Evolutionary conservation across 37 sponge, comb jelly and placozoan genomes (phyloP), one percentile per base, ranked within the genome.

Genomic region (Ianthella basta): DNA sequence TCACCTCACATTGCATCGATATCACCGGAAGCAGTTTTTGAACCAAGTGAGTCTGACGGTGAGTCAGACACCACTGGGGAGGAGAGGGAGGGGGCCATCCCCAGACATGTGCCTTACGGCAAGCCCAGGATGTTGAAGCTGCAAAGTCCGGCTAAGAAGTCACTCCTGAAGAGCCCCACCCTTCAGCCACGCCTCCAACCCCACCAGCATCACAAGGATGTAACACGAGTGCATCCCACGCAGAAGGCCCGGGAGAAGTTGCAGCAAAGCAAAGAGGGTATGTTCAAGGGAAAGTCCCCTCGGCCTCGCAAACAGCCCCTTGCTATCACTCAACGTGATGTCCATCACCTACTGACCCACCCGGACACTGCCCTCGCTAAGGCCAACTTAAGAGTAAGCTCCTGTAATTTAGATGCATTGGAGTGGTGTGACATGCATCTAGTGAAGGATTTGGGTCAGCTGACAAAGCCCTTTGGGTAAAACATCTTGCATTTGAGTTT

Each of bases 291-390:
- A 2, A 69, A 69, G 6, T n/a, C 32, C 32, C 18, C 70, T 30
- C 6, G 18, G 1, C 10, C 29, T 33, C 70, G 33, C 70, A 69
- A 30, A 33, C 18, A 29, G 1, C 34, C 70, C 1, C 14, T 44
- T 19, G 78, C 78, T 16, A n/a, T 75, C 44, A 36, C 78, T 24
- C 78, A 75, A 14, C 44, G 78, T 4, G 78, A 75, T 24, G 54
- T 75, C 25, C 78, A 75, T 19, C 44, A 40, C 54, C 24, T 75
- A 53, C 78, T 75, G 78, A 50, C 54, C 20, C 33, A 32, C 4
- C 38, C 44, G 1, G 78, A 75, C 54, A 18, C 78, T 13, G 23
- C 78, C 37, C 53, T 75, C 24, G 15, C 78, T 4, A 36, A 24
- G 18, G 4, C 12, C 40, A 75, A 75, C 78, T 24, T 75, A 4